Percentiles rank a stretch among this genome's conserved stretches.
phyloP scores from a whole-genome alignment of 1,140 invertebrate genomes.

The Formica selysi region DNA sequence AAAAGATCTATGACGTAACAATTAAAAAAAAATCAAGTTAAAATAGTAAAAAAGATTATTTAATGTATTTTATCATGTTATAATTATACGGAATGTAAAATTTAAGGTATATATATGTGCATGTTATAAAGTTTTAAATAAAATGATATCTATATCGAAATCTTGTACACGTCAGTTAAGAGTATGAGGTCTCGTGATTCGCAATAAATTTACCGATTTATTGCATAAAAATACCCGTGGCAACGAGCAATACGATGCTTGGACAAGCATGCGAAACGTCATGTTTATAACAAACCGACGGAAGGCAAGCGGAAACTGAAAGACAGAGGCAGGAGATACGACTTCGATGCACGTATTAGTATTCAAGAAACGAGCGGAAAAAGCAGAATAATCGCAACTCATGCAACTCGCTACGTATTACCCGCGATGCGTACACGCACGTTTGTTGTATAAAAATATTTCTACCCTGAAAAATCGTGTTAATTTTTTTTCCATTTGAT shows the following conservation, averaged over 20 bases:
- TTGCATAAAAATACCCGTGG: background rate
- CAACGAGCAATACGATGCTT: background rate
- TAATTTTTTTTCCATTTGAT: slow-evolving; percentile 23
- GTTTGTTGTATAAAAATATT: slow-evolving; percentile 18
- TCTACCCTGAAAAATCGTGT: slow-evolving; percentile 19
- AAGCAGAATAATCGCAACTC: slow-evolving; percentile 28
- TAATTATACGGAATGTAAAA: no score
- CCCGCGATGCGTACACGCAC: background rate
- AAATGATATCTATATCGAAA: background rate
- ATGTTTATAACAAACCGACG: background rate
- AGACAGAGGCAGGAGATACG: slow-evolving; percentile 16
- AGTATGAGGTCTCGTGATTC: background rate
- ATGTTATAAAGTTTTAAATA: background rate
- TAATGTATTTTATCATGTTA: no score
- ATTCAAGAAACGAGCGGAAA: slow-evolving; percentile 35
- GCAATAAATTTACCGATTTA: background rate
- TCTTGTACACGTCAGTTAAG: background rate
- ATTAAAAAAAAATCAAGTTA: no score
- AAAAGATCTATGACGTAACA: no score
- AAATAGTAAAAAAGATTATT: no score
- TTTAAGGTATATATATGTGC: no score
- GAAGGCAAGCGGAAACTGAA: slow-evolving; percentile 46
- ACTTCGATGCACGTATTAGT: slow-evolving; percentile 45
- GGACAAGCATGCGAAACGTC: background rate
- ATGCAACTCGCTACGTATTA: slow-evolving; percentile 23